These are phyloP conservation scores for Saccostrea glomerata DNA, from an alignment of 1,140 invertebrate species.

Conservation along the genomic window DNA sequence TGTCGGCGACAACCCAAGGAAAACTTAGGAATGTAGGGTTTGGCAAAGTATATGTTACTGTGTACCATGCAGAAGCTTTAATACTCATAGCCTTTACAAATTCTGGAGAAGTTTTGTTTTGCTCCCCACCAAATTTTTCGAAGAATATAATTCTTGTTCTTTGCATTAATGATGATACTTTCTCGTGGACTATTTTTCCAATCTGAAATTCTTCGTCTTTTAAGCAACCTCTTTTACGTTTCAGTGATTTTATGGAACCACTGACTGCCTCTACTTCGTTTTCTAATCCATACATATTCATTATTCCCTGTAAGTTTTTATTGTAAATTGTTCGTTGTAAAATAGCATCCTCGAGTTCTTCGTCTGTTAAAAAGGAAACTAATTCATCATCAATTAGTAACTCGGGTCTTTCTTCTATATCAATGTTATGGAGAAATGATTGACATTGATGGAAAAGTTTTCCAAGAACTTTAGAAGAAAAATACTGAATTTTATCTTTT, in stretches of 20 bases:
- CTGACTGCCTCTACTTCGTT: conserved; percentile 42
- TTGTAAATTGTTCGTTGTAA: not conserved
- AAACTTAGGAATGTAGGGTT: conserved; percentile 8
- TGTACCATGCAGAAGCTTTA: conserved; percentile 47
- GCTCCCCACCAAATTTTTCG: conserved; percentile 41
- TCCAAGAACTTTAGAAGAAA: conserved; percentile 27
- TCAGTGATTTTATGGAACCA: conserved; percentile 29
- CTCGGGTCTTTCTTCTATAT: not conserved
- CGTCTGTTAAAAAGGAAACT: not conserved
- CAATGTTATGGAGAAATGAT: not conserved
- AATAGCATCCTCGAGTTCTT: not conserved
- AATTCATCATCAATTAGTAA: not conserved
- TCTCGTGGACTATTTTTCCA: conserved; percentile 6
- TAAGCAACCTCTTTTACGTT: conserved; percentile 13
- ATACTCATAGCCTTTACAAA: not conserved
- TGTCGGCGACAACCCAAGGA: conserved; percentile 31
- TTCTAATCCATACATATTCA: conserved; percentile 43
- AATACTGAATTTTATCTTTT: conserved; percentile 36
- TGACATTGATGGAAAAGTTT: conserved; percentile 40
- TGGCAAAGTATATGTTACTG: not conserved
- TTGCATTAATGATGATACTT: conserved; percentile 1
- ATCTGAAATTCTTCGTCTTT: conserved; percentile 43
- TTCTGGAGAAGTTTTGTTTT: not conserved
- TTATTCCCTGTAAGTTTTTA: conserved; percentile 26
- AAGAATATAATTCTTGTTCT: conserved; percentile 27